Percentiles rank a stretch among this genome's conserved stretches.
phyloP scores from a whole-genome alignment of 2,888 invertebrate genomes.

The Acanthococcus lagerstroemiae region DNA sequence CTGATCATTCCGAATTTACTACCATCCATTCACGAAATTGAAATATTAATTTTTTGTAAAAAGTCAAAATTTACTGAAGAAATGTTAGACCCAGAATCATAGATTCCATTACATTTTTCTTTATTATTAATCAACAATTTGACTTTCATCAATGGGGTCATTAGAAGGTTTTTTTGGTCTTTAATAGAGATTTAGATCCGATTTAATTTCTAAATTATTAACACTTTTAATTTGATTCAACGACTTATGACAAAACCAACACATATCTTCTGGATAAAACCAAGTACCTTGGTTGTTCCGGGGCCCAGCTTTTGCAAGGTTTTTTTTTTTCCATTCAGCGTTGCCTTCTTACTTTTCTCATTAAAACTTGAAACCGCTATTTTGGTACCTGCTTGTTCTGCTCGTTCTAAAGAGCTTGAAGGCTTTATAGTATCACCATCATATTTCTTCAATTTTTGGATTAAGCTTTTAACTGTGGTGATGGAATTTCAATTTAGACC shows the following conservation, averaged over 20 bases:
- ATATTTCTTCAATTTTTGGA: no score
- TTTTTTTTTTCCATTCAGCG: neutral
- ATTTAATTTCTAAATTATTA: neutral
- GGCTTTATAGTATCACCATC: no score
- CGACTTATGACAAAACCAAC: neutral
- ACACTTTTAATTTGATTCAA: neutral
- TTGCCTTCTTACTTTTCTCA: neutral
- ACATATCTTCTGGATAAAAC: neutral
- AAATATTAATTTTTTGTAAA: neutral
- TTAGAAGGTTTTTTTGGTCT: conserved; percentile 7
- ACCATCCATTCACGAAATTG: neutral
- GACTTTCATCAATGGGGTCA: conserved; percentile 5
- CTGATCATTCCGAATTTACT: conserved; percentile 2
- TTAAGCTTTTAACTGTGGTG: neutral
- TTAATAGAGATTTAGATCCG: neutral
- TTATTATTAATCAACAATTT: neutral
- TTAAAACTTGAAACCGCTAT: neutral
- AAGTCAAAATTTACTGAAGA: conserved; percentile 9
- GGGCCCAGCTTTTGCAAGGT: neutral
- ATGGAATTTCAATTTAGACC: neutral
- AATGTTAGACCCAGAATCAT: conserved; percentile 18
- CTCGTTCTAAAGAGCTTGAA: neutral
- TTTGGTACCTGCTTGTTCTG: neutral
- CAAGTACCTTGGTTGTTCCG: neutral
- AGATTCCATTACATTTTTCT: neutral